These are phyloP conservation scores for Pseudanteris insignis DNA, from an alignment of 2,888 invertebrate species.

Conservation along the genomic window DNA sequence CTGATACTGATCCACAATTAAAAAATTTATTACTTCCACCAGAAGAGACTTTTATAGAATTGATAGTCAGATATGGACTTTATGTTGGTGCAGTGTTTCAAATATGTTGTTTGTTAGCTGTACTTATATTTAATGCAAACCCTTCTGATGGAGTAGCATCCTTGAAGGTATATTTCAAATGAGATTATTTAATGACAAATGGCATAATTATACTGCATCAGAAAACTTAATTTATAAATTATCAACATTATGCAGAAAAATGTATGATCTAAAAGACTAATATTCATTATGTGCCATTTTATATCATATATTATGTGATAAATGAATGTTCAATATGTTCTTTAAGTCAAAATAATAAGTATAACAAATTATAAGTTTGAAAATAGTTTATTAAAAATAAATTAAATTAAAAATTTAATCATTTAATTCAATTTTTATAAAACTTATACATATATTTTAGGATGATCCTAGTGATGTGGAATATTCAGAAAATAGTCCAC, in stretches of 20 bases:
- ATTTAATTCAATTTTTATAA: neutral
- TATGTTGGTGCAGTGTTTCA: slow-evolving; percentile 91
- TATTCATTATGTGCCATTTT: no score
- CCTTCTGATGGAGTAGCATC: slow-evolving; percentile 60
- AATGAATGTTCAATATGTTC: no score
- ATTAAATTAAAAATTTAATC: neutral
- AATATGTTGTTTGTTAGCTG: slow-evolving; percentile 82
- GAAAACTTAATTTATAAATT: no score
- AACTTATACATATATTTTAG: slow-evolving; percentile 58
- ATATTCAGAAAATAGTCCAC: slow-evolving; percentile 78
- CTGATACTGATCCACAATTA: slow-evolving; percentile 61
- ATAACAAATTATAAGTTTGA: no score
- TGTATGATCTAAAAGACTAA: no score
- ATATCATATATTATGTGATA: no score
- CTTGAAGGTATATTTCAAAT: slow-evolving; percentile 53
- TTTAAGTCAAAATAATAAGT: no score
- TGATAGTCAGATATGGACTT: slow-evolving; percentile 70
- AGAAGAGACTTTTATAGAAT: slow-evolving; percentile 61
- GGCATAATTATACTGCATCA: no score
- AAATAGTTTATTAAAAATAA: no score
- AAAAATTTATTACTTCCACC: slow-evolving; percentile 61
- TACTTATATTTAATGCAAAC: slow-evolving; percentile 71
- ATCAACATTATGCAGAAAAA: no score
- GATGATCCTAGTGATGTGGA: slow-evolving; percentile 78
- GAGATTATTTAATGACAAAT: no score